Base-by-base conservation (phyloP, 2,888 invertebrate species). In the Pocota personata region DNA sequence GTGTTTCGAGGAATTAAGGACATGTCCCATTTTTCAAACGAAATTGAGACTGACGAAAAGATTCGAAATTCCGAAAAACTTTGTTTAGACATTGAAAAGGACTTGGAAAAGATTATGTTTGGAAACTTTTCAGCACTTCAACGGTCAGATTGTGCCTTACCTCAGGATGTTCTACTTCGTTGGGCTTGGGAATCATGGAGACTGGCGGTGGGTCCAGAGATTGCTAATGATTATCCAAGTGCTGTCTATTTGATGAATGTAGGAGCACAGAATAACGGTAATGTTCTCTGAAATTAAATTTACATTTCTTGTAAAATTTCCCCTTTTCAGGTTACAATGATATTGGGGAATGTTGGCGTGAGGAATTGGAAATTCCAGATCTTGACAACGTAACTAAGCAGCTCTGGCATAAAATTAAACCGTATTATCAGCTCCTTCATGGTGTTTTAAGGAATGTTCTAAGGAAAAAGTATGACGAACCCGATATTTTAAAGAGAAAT, bases 111-210 rank as follows among this genome's bases (percentile, higher is more conserved):
- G 12, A 88, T 95, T 50, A 95, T 95, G 94, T 91, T 92, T 14
- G 91, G 91, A 66, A 92, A 93, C 0, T 89, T 89, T 57, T 50
- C 76, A 10, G 19, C 71, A 0, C 80, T 89, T 0, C 62, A 84
- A 14, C 78, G 89, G 3, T 16, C 43, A 2, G 88, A 89, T 78
- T 89, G 89, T 77, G 82, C 82, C 4, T 30, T 89, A 16, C 86
- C 88, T 1, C 77, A 72, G 1, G 93, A 93, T 87, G 89, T 92
- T 3, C 93, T 94, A 57, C 91, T 95, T 67, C 91, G 92, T 83
- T 94, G 94, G 94, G 92, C 94, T 0, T 97, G 96, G 96, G 90
- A 93, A 14, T 92, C 92, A 4, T 97, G 96, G 96, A 93, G 96
- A 84, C 93, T 95, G 86, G 93, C 93, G 12, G 94, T 95, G 6